phyloP scores from a whole-genome alignment of 92 coral and sea anemone genomes.

The Actinernus sp. region DNA sequence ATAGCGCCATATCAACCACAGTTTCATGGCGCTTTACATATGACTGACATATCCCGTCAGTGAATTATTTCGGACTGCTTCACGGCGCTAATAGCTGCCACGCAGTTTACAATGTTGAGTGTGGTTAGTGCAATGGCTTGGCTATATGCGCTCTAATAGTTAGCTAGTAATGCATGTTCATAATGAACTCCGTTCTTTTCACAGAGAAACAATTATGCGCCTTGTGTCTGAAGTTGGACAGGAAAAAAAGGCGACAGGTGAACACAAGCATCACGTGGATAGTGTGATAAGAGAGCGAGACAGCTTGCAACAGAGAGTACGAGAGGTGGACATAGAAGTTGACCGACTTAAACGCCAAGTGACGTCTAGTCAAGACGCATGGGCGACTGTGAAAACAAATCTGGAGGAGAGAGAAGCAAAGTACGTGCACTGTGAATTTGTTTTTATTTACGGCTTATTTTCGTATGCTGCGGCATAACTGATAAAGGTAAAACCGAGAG shows the following conservation, averaged over 20 bases:
- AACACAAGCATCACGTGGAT: conserved; percentile 73
- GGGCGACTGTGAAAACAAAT: conserved; percentile 77
- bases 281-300: conserved; percentile 81
- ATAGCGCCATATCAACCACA: too few species aligned
- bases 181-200: too few species aligned
- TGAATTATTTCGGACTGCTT: too few species aligned
- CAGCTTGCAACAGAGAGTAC: conserved; percentile 76
- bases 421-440: conserved; percentile 31
- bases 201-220: conserved; percentile 97
- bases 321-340: conserved; percentile 86
- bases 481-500: too few species aligned
- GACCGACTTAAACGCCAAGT: conserved; percentile 85
- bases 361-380: conserved; percentile 96
- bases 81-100: too few species aligned
- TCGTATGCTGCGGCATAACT: too few species aligned
- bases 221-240: conserved; percentile 96
- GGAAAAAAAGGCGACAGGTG: conserved; percentile 91
- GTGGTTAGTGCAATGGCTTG: too few species aligned
- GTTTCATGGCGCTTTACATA: too few species aligned
- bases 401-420: conserved; percentile 83
- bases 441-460: neutral
- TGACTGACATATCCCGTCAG: too few species aligned
- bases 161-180: too few species aligned
- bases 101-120: too few species aligned
- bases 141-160: too few species aligned